These are phyloP conservation scores for Oreochromis tanganicae DNA, from an alignment of 2,113 vertebrate species.

Conservation along the genomic window DNA sequence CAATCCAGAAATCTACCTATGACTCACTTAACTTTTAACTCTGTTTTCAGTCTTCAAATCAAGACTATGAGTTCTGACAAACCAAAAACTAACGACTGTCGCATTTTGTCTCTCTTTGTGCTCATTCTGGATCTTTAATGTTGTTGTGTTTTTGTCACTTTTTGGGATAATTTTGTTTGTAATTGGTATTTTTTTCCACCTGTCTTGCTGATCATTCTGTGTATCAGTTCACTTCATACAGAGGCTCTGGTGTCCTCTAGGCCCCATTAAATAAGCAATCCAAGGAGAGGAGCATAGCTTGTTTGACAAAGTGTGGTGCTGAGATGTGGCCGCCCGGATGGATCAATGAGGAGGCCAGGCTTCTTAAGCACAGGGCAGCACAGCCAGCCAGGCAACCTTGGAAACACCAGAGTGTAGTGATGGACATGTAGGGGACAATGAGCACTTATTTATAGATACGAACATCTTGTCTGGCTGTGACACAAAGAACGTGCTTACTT, in stretches of 20 bases:
- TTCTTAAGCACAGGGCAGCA: constrained; percentile 41
- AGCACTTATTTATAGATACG: constrained; percentile 15
- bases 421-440: neutral
- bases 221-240: neutral
- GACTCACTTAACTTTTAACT: neutral
- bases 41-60: neutral
- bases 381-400: constrained; percentile 30
- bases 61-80: neutral
- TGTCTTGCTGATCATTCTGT: neutral
- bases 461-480: neutral
- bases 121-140: neutral
- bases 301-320: neutral
- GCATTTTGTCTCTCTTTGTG: neutral
- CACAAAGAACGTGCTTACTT: neutral
- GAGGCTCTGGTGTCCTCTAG: neutral
- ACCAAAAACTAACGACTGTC: neutral
- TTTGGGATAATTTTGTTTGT: neutral
- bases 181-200: neutral
- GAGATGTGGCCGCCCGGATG: constrained; percentile 26
- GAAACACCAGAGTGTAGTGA: constrained; percentile 13
- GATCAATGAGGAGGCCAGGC: constrained; percentile 47
- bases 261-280: neutral
- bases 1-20: neutral
- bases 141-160: neutral
- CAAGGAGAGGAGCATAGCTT: neutral